Evolutionary conservation across 1,140 invertebrate species (phyloP).

Genomic region (Phthorimaea operculella): DNA sequence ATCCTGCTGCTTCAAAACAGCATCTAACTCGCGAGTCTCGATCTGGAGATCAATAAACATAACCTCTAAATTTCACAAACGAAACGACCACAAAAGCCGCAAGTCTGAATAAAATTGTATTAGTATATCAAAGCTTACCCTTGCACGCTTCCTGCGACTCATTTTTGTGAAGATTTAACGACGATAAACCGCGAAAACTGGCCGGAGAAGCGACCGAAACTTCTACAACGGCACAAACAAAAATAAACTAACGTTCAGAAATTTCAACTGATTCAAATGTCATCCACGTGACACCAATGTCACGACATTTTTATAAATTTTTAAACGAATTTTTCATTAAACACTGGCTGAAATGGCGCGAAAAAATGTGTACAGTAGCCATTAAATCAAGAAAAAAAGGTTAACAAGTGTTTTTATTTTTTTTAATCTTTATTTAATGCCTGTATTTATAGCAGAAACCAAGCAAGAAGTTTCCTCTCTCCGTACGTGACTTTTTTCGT

Average conservation of each 20-base stretch:
- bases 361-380: too few relatives aligned
- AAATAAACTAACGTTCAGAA: slow-evolving; percentile 24
- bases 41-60: slow-evolving; percentile 67
- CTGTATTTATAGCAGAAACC: too few relatives aligned
- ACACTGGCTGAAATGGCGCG: too few relatives aligned
- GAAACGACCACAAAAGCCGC: slow-evolving; percentile 24
- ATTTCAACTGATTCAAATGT: too few relatives aligned
- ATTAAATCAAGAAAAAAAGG: too few relatives aligned
- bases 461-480: too few relatives aligned
- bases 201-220: neutral
- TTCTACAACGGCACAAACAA: slow-evolving; percentile 11
- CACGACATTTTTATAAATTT: too few relatives aligned
- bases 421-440: too few relatives aligned
- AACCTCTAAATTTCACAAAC: slow-evolving; percentile 31
- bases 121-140: slow-evolving; percentile 55
- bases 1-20: slow-evolving; percentile 76
- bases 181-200: neutral
- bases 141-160: slow-evolving; percentile 75
- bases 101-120: slow-evolving; percentile 12
- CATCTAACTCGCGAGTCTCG: slow-evolving; percentile 76
- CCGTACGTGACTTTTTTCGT: too few relatives aligned
- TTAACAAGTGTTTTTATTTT: too few relatives aligned
- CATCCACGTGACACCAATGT: too few relatives aligned
- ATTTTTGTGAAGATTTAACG: slow-evolving; percentile 49
- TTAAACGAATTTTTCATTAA: too few relatives aligned